A percentile compares a stretch with the other conserved stretches of the same genome.
Evolutionary conservation across 2,113 vertebrate species (phyloP).

Genomic region (Halcyon malimbica): DNA sequence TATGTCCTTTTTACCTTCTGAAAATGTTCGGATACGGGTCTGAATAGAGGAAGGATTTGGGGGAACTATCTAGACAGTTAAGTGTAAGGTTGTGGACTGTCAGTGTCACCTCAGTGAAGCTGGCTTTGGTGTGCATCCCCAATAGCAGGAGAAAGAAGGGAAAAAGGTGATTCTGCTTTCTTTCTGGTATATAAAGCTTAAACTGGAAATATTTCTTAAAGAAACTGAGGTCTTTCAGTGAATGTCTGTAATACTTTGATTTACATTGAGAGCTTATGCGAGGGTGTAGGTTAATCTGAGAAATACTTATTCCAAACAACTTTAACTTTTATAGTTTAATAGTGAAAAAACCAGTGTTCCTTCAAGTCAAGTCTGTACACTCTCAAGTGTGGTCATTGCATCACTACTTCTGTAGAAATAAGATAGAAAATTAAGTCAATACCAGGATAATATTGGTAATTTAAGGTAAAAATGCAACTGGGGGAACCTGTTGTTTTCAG

Average conservation of each 20-base stretch:
- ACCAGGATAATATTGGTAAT: not conserved
- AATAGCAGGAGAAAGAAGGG: not conserved
- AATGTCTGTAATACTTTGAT: not conserved
- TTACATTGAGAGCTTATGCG: not conserved
- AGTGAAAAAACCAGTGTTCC: not conserved
- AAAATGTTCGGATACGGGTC: not conserved
- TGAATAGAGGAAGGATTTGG: not conserved
- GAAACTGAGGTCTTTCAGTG: not conserved
- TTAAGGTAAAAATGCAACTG: not conserved
- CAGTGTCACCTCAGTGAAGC: not conserved
- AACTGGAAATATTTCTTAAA: not conserved
- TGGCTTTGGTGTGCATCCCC: fast-evolving
- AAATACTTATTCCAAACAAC: not conserved
- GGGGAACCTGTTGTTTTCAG: not conserved
- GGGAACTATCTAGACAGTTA: not conserved
- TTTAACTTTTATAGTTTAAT: not conserved
- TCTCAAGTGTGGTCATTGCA: not conserved
- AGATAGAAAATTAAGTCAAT: not conserved
- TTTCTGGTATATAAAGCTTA: not conserved
- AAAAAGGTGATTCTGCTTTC: not conserved
- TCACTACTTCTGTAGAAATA: not conserved
- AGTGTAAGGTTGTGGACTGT: fast-evolving
- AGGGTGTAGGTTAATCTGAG: not conserved
- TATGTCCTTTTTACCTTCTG: not conserved
- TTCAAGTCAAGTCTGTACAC: not conserved